These are phyloP conservation scores for Polyodon spathula DNA, from an alignment of 2,113 vertebrate species.

Conservation along the genomic window DNA sequence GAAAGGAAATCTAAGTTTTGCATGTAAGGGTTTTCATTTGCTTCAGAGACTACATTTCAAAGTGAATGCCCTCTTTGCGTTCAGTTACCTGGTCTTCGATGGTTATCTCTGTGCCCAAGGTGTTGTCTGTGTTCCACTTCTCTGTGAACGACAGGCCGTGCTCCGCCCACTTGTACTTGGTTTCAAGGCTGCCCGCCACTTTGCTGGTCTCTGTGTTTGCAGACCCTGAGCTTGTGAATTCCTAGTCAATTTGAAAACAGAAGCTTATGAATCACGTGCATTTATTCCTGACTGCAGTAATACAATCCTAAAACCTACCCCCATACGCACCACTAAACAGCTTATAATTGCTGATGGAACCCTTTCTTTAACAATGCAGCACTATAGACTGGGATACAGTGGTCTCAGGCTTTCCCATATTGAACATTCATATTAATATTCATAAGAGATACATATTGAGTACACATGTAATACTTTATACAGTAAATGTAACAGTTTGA, in stretches of 20 bases:
- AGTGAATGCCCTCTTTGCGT: not conserved
- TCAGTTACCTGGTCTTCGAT: slow-evolving; percentile 73
- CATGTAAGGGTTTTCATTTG: slow-evolving; percentile 8
- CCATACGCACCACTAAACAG: no score
- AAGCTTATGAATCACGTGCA: no score
- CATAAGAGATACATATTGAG: no score
- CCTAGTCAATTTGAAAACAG: slow-evolving; percentile 50
- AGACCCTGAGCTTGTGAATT: slow-evolving; percentile 90
- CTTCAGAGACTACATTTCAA: not conserved
- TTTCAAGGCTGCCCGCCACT: slow-evolving; percentile 88
- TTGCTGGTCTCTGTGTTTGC: slow-evolving; percentile 92
- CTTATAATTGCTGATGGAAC: no score
- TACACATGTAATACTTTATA: no score
- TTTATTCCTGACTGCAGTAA: no score
- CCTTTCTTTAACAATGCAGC: no score
- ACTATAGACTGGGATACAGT: no score
- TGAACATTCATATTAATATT: no score
- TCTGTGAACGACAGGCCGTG: slow-evolving; percentile 90
- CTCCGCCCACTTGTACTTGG: slow-evolving; percentile 90
- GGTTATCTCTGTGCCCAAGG: slow-evolving; percentile 85
- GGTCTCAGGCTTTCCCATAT: no score
- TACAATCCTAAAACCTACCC: no score
- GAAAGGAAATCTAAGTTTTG: slow-evolving; percentile 38
- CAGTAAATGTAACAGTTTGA: no score
- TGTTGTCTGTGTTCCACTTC: slow-evolving; percentile 97